Percentiles rank a stretch among this genome's conserved stretches.
Conservation (phyloP, 2,797 vertebrate species). For the Pangasius mekongensis region DNA sequence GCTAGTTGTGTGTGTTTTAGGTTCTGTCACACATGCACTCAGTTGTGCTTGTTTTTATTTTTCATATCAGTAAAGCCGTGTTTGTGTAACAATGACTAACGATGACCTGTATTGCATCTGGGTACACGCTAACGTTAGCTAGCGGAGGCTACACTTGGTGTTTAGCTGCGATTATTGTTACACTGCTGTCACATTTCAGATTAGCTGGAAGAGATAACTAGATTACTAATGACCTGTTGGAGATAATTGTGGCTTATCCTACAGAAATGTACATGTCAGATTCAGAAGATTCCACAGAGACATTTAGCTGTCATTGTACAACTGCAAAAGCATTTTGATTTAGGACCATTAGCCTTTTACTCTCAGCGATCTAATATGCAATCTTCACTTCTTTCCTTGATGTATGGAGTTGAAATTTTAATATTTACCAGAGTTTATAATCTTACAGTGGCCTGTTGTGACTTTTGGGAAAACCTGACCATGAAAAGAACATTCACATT, state of each 20-base stretch:
- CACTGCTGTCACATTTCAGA: slow-evolving; percentile 17
- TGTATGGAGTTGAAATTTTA: neutral
- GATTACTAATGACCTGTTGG: neutral
- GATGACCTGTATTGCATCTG: neutral
- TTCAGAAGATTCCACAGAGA: neutral
- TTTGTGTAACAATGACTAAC: slow-evolving; percentile 28
- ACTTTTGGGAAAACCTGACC: neutral
- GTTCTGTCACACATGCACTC: neutral
- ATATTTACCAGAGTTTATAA: neutral
- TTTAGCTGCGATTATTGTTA: neutral
- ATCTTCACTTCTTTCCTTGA: neutral
- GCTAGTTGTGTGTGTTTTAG: neutral
- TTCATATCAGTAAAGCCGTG: neutral
- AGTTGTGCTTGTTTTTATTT: neutral
- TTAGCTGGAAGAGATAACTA: neutral
- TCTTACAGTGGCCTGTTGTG: neutral
- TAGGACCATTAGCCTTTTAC: too few species aligned
- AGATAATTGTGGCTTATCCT: neutral
- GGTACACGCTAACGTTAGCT: neutral
- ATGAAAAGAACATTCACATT: neutral
- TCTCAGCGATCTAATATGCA: neutral
- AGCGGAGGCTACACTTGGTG: neutral
- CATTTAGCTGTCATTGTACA: neutral
- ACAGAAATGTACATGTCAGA: neutral
- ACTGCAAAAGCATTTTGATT: too few species aligned